Evolutionary conservation across 1,140 invertebrate species (phyloP).

Genomic region (Steinernema feltiae): DNA sequence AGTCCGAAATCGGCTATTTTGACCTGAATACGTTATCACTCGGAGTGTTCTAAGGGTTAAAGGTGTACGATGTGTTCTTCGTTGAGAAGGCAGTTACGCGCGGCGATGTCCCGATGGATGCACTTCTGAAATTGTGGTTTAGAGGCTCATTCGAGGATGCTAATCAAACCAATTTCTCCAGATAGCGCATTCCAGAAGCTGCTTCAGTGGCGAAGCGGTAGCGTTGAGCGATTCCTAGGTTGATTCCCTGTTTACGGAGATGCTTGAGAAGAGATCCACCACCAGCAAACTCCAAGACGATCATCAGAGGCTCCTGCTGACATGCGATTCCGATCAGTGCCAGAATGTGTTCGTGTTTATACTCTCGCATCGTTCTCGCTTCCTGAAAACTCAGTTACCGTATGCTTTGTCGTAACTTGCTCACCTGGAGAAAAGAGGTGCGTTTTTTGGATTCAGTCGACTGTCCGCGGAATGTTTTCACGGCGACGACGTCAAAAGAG

Average conservation of each 20-base stretch:
- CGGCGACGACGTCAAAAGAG: not conserved
- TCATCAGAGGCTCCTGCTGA: not conserved
- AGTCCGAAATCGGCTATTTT: slow-evolving; percentile 94
- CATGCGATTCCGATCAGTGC: not conserved
- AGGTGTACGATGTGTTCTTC: slow-evolving; percentile 64
- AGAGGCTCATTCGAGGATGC: not conserved
- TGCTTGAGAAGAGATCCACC: slow-evolving; percentile 1
- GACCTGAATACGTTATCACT: slow-evolving; percentile 66
- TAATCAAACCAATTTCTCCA: not conserved
- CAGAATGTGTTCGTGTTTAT: not conserved
- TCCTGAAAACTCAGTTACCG: not conserved
- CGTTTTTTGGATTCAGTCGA: not conserved
- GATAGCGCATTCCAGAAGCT: slow-evolving; percentile 17
- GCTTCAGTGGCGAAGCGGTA: slow-evolving; percentile 26
- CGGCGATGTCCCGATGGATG: slow-evolving; percentile 71
- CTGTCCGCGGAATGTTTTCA: not conserved
- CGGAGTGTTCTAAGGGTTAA: slow-evolving; percentile 16
- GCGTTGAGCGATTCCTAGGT: slow-evolving; percentile 18
- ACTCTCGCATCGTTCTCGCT: not conserved
- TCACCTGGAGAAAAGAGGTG: not conserved
- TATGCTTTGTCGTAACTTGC: too few relatives aligned
- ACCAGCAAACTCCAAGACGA: not conserved
- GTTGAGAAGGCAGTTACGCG: slow-evolving; percentile 88
- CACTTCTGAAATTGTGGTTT: not conserved
- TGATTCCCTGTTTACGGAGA: slow-evolving; percentile 14